These are phyloP conservation scores for Drosophila tsacasi DNA, from an alignment of 1,140 invertebrate genomes.

Conservation along the genomic window DNA sequence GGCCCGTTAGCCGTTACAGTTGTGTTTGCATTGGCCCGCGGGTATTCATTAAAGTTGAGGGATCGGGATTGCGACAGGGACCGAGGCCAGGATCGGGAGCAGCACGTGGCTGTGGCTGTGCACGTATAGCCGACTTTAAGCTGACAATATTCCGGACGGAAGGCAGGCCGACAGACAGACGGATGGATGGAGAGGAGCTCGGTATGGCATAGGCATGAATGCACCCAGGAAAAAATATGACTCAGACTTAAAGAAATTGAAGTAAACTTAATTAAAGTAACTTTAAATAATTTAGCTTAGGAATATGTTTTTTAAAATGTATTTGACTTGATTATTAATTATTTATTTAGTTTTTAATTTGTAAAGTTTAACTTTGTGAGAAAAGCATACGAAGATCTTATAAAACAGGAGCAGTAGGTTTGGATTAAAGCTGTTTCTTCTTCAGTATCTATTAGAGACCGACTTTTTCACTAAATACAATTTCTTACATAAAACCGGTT, in stretches of 20 bases:
- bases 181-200: constrained; percentile 12
- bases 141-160: constrained; percentile 59
- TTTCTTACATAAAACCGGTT: too few species aligned
- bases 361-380: not conserved
- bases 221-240: not conserved
- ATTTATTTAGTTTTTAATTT: not conserved
- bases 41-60: constrained; percentile 69
- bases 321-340: not conserved
- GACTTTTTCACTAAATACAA: not conserved
- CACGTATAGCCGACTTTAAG: constrained; percentile 55
- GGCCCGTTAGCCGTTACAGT: constrained; percentile 72
- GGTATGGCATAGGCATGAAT: constrained; percentile 4
- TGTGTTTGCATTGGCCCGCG: constrained; percentile 73
- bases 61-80: constrained; percentile 4
- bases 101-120: constrained; percentile 34
- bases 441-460: not conserved
- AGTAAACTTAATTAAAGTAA: not conserved
- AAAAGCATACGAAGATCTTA: too few species aligned
- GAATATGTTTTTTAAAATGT: too few species aligned
- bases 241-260: not conserved
- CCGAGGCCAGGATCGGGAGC: constrained; percentile 15
- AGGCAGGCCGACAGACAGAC: not conserved
- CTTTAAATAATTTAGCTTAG: too few species aligned
- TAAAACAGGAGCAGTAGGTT: not conserved
- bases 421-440: not conserved